These are phyloP conservation scores for Ceratotherium simum DNA, from an alignment of 2,113 vertebrate genomes.

Conservation along the genomic window DNA sequence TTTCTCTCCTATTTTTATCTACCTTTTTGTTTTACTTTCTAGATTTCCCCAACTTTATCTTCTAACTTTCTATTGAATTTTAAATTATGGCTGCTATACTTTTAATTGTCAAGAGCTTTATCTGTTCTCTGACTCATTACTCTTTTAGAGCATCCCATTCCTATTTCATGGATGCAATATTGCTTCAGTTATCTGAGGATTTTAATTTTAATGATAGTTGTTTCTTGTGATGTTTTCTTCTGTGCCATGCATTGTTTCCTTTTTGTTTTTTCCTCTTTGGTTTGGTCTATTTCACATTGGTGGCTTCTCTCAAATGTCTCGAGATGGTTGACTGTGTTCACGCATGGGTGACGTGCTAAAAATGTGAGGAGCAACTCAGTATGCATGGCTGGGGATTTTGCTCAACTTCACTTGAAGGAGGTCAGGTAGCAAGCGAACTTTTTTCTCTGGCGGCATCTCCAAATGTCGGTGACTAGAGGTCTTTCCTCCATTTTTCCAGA, in stretches of 20 bases:
- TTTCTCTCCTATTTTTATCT: neutral
- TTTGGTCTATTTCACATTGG: neutral
- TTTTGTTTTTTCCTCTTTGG: neutral
- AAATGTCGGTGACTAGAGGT: neutral
- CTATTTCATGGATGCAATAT: neutral
- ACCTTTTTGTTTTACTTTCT: neutral
- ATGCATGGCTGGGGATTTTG: neutral
- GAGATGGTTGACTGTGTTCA: neutral
- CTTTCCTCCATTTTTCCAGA: neutral
- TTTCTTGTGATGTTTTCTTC: neutral
- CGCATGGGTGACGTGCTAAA: neutral
- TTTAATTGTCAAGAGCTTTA: neutral
- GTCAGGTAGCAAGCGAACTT: neutral
- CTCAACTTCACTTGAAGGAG: neutral
- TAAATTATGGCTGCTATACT: neutral
- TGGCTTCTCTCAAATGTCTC: neutral
- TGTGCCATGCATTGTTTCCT: neutral
- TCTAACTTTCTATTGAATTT: neutral
- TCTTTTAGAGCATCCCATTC: neutral
- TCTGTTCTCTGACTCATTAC: neutral
- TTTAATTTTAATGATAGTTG: neutral
- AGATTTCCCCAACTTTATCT: slow-evolving; percentile 4
- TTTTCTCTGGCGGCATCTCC: neutral
- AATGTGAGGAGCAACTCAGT: neutral
- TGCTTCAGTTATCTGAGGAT: neutral